Evolutionary conservation across 2,113 vertebrate species (phyloP).

Genomic region (Erpornis zantholeuca): DNA sequence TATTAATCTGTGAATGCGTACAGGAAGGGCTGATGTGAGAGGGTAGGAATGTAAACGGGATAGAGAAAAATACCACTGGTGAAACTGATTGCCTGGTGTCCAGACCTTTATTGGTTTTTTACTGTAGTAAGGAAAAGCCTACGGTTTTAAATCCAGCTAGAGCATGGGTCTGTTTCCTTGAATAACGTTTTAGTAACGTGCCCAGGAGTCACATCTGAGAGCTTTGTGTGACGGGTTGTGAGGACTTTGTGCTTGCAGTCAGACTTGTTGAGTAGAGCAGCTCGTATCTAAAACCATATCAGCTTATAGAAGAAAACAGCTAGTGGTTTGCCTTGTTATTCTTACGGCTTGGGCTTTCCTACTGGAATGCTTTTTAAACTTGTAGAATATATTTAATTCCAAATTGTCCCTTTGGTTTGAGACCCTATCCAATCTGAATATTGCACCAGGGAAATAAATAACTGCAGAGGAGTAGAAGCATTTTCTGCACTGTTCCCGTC

Average conservation of each 20-base stretch:
- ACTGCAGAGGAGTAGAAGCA: not conserved
- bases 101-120: not conserved
- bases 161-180: not conserved
- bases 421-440: not conserved
- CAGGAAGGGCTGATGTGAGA: not conserved
- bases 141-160: not conserved
- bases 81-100: not conserved
- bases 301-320: not conserved
- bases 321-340: not conserved
- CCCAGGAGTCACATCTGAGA: not conserved
- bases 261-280: not conserved
- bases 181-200: rapidly evolving
- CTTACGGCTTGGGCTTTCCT: not conserved
- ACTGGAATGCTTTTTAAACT: not conserved
- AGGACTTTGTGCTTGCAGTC: not conserved
- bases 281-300: not conserved
- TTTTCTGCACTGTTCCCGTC: not conserved
- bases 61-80: not conserved
- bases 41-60: not conserved
- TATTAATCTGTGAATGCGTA: not conserved
- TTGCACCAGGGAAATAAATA: not conserved
- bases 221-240: no score
- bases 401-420: not conserved
- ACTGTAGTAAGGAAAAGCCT: rapidly evolving
- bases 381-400: not conserved